Conservation (phyloP, 2,797 vertebrate genomes). For the Hyperoplus immaculatus region DNA sequence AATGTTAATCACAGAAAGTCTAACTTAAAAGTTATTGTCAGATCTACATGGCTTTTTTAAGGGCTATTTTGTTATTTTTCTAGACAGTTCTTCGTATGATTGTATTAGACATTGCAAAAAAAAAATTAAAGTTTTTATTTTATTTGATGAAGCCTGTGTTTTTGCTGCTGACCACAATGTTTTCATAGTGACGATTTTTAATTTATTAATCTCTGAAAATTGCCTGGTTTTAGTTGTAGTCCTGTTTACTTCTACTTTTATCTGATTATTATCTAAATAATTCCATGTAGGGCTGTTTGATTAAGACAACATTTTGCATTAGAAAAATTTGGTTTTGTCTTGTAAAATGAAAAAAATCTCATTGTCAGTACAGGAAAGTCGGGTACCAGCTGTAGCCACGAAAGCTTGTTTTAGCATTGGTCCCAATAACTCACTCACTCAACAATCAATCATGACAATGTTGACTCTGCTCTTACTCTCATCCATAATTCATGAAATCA, state of each 20-base stretch:
- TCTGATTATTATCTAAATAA: not conserved
- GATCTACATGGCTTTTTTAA: not conserved
- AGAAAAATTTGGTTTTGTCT: not conserved
- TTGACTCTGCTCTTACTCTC: too few species aligned
- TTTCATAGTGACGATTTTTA: not conserved
- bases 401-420: not conserved
- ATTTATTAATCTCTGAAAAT: not conserved
- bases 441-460: too few species aligned
- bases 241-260: not conserved
- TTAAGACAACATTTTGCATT: not conserved
- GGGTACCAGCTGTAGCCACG: not conserved
- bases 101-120: not conserved
- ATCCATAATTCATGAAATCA: slow-evolving; percentile 11
- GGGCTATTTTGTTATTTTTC: not conserved
- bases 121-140: too few species aligned
- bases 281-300: not conserved
- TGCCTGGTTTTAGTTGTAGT: not conserved
- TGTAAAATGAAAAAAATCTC: not conserved
- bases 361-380: not conserved
- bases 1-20: not conserved
- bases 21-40: not conserved
- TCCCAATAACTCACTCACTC: not conserved
- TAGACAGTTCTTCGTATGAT: not conserved
- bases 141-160: not conserved
- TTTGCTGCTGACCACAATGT: not conserved